Evolutionary conservation across 1,140 invertebrate genomes (phyloP), one percentile per base, ranked within the genome.

Genomic region (Helicoverpa armigera): DNA sequence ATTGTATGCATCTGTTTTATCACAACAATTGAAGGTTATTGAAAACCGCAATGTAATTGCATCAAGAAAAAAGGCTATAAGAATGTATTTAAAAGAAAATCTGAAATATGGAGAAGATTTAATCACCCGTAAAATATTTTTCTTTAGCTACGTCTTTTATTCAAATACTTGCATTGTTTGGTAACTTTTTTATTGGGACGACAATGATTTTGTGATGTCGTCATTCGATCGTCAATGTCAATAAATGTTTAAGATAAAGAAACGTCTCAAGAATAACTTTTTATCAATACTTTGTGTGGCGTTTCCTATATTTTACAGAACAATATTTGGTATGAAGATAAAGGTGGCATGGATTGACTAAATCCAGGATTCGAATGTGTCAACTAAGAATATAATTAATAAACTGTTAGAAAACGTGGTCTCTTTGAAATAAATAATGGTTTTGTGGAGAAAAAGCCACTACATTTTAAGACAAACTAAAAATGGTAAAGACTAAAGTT

Each of bases 201-300:
- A 43, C 63, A 48, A 50, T 67, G 43, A 50, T 67, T 50, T 50
- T 16, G 2, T 48, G 1, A 43, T 67, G 63, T 50, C 63, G 43
- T 67, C 63, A 50, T 12, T 18, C n/a, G n/a, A 67, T 67, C 48
- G n/a, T 50, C 63, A 67, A 67, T 67, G 63, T 67, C 63, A 67
- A 67, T 43, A 67, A 67, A 65, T 65, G 11, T 43, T 67, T 50
- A n/a, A 18, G 63, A 67, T 67, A 67, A 23, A 67, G 16, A 67
- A 67, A 50, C 16, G 35, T 67, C 63, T 67, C 35, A 67, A 67
- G 63, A 67, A 67, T 67, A 67, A 18, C 9, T 67, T 67, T 67
- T 67, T 67, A 67, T 67, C 63, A 67, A 67, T 67, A 9, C 18
- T 11, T 14, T 43, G 9, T 67, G 11, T 43, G 58, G n/a, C 18